phyloP scores from a whole-genome alignment of 2,797 vertebrate species.

The Alca torda region DNA sequence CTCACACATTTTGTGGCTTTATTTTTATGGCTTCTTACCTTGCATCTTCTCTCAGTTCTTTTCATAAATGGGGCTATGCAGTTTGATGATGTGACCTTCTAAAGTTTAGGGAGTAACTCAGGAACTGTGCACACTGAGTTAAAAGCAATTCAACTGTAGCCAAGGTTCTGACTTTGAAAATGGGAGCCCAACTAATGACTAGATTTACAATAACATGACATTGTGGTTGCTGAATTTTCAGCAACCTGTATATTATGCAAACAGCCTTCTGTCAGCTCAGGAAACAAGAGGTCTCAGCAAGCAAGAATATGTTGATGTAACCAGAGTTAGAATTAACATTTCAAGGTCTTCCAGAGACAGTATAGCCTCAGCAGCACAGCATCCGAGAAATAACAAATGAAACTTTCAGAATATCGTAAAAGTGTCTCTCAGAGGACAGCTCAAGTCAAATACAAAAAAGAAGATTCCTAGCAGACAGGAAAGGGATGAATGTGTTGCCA shows the following conservation, averaged over 20 bases:
- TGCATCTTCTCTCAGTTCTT: neutral
- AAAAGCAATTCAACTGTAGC: neutral
- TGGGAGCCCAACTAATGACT: neutral
- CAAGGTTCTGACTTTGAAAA: neutral
- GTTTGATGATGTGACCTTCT: neutral
- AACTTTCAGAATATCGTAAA: neutral
- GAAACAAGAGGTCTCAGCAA: neutral
- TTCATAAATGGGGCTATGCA: neutral
- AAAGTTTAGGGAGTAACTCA: neutral
- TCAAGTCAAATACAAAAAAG: neutral
- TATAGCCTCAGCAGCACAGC: neutral
- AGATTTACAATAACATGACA: neutral
- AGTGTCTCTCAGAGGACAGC: neutral
- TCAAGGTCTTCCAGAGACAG: neutral
- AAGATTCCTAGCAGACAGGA: neutral
- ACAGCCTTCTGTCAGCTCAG: neutral
- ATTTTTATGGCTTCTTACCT: neutral
- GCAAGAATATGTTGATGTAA: neutral
- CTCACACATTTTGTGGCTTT: neutral
- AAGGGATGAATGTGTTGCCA: neutral
- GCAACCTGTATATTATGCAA: neutral
- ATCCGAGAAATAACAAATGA: neutral
- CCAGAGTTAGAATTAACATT: constrained; percentile 9
- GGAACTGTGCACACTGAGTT: neutral
- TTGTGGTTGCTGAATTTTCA: neutral